These are phyloP conservation scores for Ophion ventricosus DNA, from an alignment of 2,888 invertebrate species.

Conservation along the genomic window DNA sequence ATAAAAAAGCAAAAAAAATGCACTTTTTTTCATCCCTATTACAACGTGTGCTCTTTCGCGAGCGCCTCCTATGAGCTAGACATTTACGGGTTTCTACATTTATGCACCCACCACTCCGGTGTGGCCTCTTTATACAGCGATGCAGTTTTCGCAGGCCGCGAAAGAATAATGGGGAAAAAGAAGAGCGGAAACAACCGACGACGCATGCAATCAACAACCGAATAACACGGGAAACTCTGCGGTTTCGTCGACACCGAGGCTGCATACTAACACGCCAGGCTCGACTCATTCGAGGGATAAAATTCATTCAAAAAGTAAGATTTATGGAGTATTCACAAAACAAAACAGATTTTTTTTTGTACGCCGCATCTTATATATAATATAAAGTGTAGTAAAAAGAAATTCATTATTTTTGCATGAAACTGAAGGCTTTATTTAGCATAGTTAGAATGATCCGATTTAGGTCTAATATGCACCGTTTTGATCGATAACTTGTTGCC, in stretches of 20 bases:
- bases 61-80: slow-evolving; percentile 59
- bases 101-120: slow-evolving; percentile 17
- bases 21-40: slow-evolving; percentile 40
- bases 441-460: no score
- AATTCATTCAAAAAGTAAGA: neutral
- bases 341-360: neutral
- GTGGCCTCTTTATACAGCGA: slow-evolving; percentile 25
- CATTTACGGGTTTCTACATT: slow-evolving; percentile 40
- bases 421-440: no score
- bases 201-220: neutral
- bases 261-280: neutral
- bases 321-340: neutral
- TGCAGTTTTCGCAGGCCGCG: neutral
- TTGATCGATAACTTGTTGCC: no score
- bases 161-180: slow-evolving; percentile 23
- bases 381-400: no score
- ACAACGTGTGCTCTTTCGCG: slow-evolving; percentile 52
- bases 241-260: neutral
- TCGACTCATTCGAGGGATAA: slow-evolving; percentile 28
- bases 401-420: no score
- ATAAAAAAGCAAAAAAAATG: slow-evolving; percentile 13
- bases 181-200: neutral
- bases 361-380: no score
- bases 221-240: slow-evolving; percentile 20
- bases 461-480: no score